Evolutionary conservation across 64 coral and sea anemone genomes (phyloP).

Genomic region (Astreopora myriophthalma): DNA sequence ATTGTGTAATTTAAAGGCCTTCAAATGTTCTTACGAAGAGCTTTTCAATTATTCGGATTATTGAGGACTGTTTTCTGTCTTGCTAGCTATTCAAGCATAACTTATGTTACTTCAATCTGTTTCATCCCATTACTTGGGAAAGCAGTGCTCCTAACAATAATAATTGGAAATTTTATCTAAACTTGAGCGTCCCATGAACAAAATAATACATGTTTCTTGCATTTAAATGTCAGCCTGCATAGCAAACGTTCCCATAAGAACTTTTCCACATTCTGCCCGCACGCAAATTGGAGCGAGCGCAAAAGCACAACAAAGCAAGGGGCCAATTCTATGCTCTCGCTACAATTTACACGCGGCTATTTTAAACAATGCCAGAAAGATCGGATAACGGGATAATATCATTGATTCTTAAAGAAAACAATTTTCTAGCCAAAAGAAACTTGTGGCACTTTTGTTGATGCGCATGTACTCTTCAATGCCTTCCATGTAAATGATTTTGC

Average conservation of each 20-base stretch:
- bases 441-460: neutral
- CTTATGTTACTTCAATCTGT: neutral
- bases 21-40: neutral
- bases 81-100: neutral
- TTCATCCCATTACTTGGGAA: neutral
- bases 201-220: too few relatives aligned
- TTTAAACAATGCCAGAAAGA: neutral
- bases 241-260: too few relatives aligned
- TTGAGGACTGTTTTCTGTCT: neutral
- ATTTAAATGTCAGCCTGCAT: too few relatives aligned
- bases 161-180: constrained; percentile 24
- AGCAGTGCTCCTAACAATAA: neutral
- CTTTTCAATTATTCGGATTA: neutral
- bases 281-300: too few relatives aligned
- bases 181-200: constrained; percentile 20
- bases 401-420: neutral
- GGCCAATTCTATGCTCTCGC: too few relatives aligned
- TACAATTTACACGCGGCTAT: too few relatives aligned
- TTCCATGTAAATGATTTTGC: constrained; percentile 11
- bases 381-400: neutral
- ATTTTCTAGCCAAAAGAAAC: neutral
- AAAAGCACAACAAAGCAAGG: too few relatives aligned
- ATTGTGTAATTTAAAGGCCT: neutral
- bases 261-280: too few relatives aligned
- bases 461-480: neutral